A percentile compares a stretch with the other conserved stretches of the same genome.
phyloP scores from a whole-genome alignment of 64 coral and sea anemone species.

The Montipora capricornis region DNA sequence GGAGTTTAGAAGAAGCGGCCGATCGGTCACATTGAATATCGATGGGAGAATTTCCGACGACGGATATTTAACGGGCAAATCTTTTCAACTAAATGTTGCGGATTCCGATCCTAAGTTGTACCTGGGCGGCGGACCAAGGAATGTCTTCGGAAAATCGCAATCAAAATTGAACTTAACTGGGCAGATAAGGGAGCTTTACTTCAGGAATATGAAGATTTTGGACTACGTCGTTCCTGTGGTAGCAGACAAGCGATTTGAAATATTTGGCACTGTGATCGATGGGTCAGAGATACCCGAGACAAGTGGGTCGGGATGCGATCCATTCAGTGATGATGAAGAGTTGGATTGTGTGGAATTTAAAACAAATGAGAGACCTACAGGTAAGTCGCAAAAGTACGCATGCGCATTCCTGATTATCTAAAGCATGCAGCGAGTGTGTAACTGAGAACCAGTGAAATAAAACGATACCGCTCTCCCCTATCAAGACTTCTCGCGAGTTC shows the following conservation, averaged over 20 bases:
- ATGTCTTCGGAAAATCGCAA: conserved; percentile 31
- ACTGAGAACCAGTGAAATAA: too few species aligned
- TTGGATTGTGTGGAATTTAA: conserved; percentile 1
- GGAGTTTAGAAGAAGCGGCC: conserved; percentile 34
- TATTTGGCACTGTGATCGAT: conserved; percentile 57
- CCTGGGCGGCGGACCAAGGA: conserved; percentile 39
- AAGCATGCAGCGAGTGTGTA: too few species aligned
- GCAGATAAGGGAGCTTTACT: conserved; percentile 57
- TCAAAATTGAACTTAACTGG: conserved; percentile 59
- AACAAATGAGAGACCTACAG: neutral
- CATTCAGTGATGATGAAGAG: conserved; percentile 52
- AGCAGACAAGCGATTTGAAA: conserved; percentile 50
- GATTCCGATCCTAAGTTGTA: conserved; percentile 1
- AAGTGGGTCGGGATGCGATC: conserved; percentile 41
- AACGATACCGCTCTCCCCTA: too few species aligned
- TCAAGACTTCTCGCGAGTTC: too few species aligned
- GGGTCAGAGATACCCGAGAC: neutral
- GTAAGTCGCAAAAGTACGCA: neutral
- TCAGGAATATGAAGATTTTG: conserved; percentile 42
- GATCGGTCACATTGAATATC: conserved; percentile 16
- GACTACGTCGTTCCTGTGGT: conserved; percentile 20
- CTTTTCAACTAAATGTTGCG: conserved; percentile 20
- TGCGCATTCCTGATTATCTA: too few species aligned
- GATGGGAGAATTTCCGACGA: neutral
- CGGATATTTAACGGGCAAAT: neutral